A percentile compares a stretch with the other conserved stretches of the same genome.
phyloP scores from a whole-genome alignment of 2,888 invertebrate species.

The Anagyrus pseudococci region DNA sequence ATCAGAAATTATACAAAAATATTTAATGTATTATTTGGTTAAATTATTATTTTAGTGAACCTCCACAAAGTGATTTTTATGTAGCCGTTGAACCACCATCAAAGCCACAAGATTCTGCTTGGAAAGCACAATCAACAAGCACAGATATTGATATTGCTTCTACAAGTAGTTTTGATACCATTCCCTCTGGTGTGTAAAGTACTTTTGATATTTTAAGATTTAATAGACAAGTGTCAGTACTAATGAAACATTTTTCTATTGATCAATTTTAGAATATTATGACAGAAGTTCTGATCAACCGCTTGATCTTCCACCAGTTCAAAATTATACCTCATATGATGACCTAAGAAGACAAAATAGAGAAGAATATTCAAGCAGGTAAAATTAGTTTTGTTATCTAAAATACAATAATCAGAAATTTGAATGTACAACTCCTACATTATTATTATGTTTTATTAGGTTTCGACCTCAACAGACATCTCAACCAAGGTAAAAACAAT shows the following conservation, averaged over 20 bases:
- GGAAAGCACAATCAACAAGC: not conserved
- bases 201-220: not conserved
- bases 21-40: not conserved
- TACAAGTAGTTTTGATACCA: conserved; percentile 33
- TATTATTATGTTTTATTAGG: too few relatives aligned
- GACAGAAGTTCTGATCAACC: not conserved
- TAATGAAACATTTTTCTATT: conserved; percentile 1
- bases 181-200: conserved; percentile 27
- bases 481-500: not conserved
- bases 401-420: not conserved
- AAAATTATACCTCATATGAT: conserved; percentile 34
- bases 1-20: too few relatives aligned
- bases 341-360: conserved; percentile 39
- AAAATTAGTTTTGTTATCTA: conserved; percentile 3
- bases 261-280: conserved; percentile 23
- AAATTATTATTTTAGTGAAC: not conserved
- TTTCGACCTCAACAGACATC: not conserved
- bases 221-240: too few relatives aligned
- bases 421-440: not conserved
- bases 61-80: not conserved
- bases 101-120: not conserved
- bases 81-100: not conserved
- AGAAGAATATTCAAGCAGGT: conserved; percentile 31
- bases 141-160: conserved; percentile 33
- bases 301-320: not conserved